phyloP scores from a whole-genome alignment of 2,113 vertebrate species.

The Herpetotheres cachinnans region DNA sequence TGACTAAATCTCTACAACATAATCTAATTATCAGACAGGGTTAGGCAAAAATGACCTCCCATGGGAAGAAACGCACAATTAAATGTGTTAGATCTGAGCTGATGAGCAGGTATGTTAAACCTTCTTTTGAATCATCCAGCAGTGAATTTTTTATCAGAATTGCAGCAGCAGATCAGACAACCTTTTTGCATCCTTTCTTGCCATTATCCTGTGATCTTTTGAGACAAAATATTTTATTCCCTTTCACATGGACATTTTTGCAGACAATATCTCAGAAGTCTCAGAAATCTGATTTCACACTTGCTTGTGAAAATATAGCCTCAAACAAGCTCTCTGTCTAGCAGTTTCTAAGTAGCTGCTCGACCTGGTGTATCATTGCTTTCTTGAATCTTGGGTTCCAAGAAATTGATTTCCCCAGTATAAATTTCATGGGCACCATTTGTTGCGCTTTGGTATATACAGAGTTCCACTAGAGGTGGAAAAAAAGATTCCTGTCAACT shows the following conservation, averaged over 20 bases:
- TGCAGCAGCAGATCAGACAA: slow-evolving; percentile 36
- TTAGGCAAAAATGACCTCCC: slow-evolving; percentile 66
- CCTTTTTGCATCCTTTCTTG: slow-evolving; percentile 6
- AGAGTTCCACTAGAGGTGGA: background rate
- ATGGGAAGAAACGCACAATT: slow-evolving; percentile 60
- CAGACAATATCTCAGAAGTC: background rate
- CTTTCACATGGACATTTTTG: background rate
- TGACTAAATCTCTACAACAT: slow-evolving; percentile 59
- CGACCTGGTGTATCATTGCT: background rate
- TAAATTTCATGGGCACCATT: background rate
- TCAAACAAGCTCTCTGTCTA: background rate
- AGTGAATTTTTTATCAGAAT: slow-evolving; percentile 49
- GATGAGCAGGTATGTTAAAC: slow-evolving; percentile 55
- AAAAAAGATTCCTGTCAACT: background rate
- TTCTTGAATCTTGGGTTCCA: background rate
- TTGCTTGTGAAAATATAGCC: background rate
- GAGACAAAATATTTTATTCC: slow-evolving; percentile 28
- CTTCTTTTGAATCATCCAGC: slow-evolving; percentile 1
- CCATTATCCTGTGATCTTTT: slow-evolving; percentile 14
- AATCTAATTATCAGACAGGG: slow-evolving; percentile 65
- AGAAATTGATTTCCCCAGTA: background rate
- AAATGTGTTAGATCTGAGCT: slow-evolving; percentile 57
- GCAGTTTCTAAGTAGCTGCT: background rate
- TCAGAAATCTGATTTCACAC: background rate
- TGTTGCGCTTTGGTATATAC: background rate